These are phyloP conservation scores for Ptychadena robeensis DNA, from an alignment of 2,797 vertebrate species.

Conservation along the genomic window DNA sequence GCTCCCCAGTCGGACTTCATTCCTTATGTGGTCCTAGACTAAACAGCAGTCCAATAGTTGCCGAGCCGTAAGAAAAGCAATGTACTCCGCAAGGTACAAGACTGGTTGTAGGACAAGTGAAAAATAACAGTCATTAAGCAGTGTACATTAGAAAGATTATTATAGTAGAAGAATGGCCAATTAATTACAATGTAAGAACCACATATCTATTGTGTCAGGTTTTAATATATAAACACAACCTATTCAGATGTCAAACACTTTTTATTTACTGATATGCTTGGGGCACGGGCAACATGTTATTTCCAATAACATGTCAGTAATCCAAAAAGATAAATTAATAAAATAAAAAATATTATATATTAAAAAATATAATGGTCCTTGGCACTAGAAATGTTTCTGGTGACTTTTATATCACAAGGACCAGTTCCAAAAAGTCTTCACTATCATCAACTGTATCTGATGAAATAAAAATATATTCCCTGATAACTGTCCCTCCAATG, in stretches of 20 bases:
- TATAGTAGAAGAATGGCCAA: slow-evolving; percentile 9
- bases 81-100: slow-evolving; percentile 9
- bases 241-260: neutral
- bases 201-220: neutral
- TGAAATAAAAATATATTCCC: too few relatives aligned
- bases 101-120: slow-evolving; percentile 2
- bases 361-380: too few relatives aligned
- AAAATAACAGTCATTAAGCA: slow-evolving; percentile 36
- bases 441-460: too few relatives aligned
- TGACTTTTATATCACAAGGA: too few relatives aligned
- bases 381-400: too few relatives aligned
- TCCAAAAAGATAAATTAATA: neutral
- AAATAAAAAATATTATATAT: neutral
- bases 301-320: neutral
- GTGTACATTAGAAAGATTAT: slow-evolving; percentile 23
- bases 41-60: slow-evolving; percentile 27
- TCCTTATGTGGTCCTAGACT: slow-evolving; percentile 38
- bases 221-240: neutral
- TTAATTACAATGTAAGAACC: slow-evolving; percentile 6
- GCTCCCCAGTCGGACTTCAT: slow-evolving; percentile 22
- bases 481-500: too few relatives aligned
- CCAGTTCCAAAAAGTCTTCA: too few relatives aligned
- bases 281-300: neutral
- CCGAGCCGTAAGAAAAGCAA: slow-evolving; percentile 28
- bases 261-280: neutral